Percentiles rank a stretch among this genome's conserved stretches.
Evolutionary conservation across 2,113 vertebrate species (phyloP).

Genomic region (Alligator mississippiensis): DNA sequence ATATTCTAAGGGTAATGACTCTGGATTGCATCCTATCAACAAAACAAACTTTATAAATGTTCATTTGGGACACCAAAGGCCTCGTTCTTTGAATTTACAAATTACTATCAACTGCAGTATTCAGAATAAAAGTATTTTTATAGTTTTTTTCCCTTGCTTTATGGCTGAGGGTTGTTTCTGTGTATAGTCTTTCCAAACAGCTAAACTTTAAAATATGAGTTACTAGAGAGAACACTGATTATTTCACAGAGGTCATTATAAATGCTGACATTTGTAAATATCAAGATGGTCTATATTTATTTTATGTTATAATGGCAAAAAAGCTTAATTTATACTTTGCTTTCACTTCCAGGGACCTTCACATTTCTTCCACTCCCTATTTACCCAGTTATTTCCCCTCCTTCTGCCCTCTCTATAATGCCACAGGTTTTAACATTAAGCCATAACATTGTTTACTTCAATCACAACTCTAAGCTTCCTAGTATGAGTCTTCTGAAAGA

Average conservation of each 20-base stretch:
- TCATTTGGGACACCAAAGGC: background rate
- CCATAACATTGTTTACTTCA: background rate
- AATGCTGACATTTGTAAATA: background rate
- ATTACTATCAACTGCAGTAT: background rate
- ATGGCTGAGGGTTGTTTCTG: background rate
- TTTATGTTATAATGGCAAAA: background rate
- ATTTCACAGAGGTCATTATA: background rate
- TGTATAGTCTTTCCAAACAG: background rate
- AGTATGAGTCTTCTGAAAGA: background rate
- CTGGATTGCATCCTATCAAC: background rate
- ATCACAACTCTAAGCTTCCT: background rate
- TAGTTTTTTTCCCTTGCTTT: background rate
- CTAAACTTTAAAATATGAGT: background rate
- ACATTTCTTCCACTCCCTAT: background rate
- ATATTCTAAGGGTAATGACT: background rate
- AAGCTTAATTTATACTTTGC: background rate
- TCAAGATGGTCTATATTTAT: background rate
- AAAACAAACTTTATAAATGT: background rate
- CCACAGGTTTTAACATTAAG: background rate
- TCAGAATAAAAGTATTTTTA: fast-evolving
- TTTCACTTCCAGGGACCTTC: conserved; percentile 14
- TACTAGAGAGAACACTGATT: conserved; percentile 5
- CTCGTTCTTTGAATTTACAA: background rate
- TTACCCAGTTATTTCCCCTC: background rate
- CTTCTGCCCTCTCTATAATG: background rate